Evolutionary conservation across 2,888 invertebrate species (phyloP).

Genomic region (Schizotus pectinicornis): DNA sequence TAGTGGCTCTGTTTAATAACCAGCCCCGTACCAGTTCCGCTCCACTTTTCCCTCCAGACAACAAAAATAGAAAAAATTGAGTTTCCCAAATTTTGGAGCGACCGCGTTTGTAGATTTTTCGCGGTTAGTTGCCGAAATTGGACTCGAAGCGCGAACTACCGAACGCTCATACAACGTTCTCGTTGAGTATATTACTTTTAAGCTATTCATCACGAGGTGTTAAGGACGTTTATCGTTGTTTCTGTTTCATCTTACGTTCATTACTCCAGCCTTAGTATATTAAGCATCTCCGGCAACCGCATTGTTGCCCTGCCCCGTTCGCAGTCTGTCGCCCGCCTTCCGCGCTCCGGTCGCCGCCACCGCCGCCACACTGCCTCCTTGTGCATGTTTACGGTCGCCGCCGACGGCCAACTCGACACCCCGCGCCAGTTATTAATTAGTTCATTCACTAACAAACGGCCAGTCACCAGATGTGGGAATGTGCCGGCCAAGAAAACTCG

Average conservation of each 20-base stretch:
- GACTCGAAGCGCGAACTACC: constrained; percentile 9
- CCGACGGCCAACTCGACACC: constrained; percentile 13
- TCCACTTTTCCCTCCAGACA: no score
- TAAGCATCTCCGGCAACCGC: constrained; percentile 55
- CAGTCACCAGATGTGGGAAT: constrained; percentile 1
- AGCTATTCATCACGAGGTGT: constrained; percentile 56
- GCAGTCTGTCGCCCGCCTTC: constrained; percentile 39
- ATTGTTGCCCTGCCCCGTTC: constrained; percentile 49
- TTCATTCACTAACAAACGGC: constrained; percentile 21
- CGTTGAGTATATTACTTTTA: constrained; percentile 50
- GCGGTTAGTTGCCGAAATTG: no score
- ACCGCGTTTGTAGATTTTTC: no score
- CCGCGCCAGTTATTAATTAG: constrained; percentile 43
- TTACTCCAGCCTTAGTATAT: constrained; percentile 55
- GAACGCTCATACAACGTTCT: constrained; percentile 20
- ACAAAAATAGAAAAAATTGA: no score
- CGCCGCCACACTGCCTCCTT: constrained; percentile 1
- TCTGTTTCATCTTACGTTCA: constrained; percentile 58
- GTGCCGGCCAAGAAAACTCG: no score
- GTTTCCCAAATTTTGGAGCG: no score
- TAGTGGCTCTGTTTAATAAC: constrained; percentile 44
- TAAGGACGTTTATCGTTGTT: constrained; percentile 57
- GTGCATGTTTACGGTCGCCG: constrained; percentile 20
- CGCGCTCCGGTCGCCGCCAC: constrained; percentile 24
- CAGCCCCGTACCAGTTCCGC: constrained; percentile 13